Percentiles rank a stretch among this genome's conserved stretches.
phyloP scores from a whole-genome alignment of 2,888 invertebrate species.

The Dromius quadrimaculatus region DNA sequence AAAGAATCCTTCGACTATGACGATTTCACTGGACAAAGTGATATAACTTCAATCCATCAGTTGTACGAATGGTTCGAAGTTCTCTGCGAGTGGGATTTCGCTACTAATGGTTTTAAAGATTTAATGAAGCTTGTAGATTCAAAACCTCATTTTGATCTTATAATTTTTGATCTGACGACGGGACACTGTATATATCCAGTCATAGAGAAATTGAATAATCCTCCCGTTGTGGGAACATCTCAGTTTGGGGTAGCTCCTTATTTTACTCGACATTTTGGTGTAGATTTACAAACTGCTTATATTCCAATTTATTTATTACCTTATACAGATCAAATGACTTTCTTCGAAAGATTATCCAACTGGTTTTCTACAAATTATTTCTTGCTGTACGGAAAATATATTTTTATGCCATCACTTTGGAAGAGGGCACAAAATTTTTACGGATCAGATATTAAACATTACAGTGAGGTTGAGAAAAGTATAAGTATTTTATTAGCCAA shows the following conservation, averaged over 20 bases:
- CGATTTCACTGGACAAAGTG: not conserved
- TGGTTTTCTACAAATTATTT: not conserved
- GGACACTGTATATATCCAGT: slow-evolving; percentile 38
- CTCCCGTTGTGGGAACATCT: slow-evolving; percentile 26
- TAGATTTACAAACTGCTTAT: slow-evolving; percentile 18
- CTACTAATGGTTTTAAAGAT: slow-evolving; percentile 22
- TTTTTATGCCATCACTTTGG: slow-evolving; percentile 53
- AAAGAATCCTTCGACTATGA: not conserved
- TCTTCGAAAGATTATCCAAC: slow-evolving; percentile 29
- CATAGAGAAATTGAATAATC: slow-evolving; percentile 25
- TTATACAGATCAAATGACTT: slow-evolving; percentile 47
- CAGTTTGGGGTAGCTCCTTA: slow-evolving; percentile 23
- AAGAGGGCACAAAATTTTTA: slow-evolving; percentile 56
- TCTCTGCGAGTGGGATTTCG: not conserved
- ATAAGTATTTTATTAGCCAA: slow-evolving; percentile 60
- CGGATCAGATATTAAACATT: slow-evolving; percentile 56
- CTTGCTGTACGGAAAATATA: slow-evolving; percentile 25
- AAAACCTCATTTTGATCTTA: slow-evolving; percentile 27
- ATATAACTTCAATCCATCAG: not conserved
- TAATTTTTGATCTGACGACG: slow-evolving; percentile 33
- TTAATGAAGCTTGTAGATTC: not conserved
- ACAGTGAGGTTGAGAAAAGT: slow-evolving; percentile 57
- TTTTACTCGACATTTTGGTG: not conserved
- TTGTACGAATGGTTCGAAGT: not conserved
- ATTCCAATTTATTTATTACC: slow-evolving; percentile 23